These are phyloP conservation scores for Sula dactylatra DNA, from an alignment of 2,113 vertebrate genomes.

Conservation along the genomic window DNA sequence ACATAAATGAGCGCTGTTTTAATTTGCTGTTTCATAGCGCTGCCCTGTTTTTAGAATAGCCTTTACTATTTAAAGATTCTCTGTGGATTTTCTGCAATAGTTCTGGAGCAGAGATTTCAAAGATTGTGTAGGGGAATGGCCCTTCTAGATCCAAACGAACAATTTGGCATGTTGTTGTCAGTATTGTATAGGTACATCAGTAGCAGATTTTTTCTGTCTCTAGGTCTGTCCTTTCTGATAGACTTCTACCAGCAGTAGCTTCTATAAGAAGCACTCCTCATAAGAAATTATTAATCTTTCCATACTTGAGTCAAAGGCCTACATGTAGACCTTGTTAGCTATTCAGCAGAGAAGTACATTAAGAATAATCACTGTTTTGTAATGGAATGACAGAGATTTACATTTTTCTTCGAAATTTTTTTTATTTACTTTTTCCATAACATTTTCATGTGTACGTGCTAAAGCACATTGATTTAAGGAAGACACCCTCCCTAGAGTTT, in stretches of 20 bases:
- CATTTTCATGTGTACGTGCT: slow-evolving; percentile 72
- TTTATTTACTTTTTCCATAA: slow-evolving; percentile 54
- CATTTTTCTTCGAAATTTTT: neutral
- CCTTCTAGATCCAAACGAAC: neutral
- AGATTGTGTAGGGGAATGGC: neutral
- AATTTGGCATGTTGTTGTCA: neutral
- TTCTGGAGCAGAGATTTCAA: neutral
- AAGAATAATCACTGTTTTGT: neutral
- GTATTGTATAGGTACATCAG: neutral
- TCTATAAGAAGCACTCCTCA: neutral
- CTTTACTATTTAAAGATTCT: neutral
- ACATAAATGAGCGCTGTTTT: neutral
- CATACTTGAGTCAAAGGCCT: neutral
- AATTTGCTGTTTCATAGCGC: neutral
- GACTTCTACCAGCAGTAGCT: neutral
- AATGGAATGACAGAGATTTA: neutral
- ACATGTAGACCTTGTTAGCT: neutral
- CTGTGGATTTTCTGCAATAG: neutral
- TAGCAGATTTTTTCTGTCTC: neutral
- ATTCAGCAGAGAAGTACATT: neutral
- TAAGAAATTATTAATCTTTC: neutral
- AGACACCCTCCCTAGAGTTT: slow-evolving; percentile 95
- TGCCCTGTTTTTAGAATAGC: neutral
- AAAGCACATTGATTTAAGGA: slow-evolving; percentile 96
- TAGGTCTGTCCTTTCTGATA: neutral